Conservation (phyloP, 1,140 invertebrate species). For the Bombyx mandarina region DNA sequence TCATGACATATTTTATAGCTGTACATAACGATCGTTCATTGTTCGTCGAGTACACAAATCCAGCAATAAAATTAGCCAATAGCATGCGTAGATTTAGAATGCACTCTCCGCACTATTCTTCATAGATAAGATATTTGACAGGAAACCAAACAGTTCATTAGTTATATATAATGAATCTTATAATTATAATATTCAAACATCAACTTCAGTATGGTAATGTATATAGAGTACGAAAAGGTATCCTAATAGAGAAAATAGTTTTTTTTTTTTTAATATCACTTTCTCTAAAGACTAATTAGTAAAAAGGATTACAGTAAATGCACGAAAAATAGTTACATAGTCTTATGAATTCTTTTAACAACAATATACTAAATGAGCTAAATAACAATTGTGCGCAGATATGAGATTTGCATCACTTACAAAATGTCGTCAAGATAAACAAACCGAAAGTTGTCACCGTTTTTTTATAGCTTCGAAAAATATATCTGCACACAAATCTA, state of each 20-base stretch:
- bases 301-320: slow-evolving; percentile 69
- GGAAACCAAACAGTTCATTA: slow-evolving; percentile 11
- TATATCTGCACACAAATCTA: slow-evolving; percentile 36
- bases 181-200: slow-evolving; percentile 41
- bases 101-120: not conserved
- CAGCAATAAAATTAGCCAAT: not conserved
- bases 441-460: too few relatives aligned
- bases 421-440: too few relatives aligned
- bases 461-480: too few relatives aligned
- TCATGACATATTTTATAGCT: slow-evolving; percentile 48
- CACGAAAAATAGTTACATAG: slow-evolving; percentile 67
- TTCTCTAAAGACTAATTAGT: slow-evolving; percentile 56
- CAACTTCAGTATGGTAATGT: slow-evolving; percentile 51
- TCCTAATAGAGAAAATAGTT: slow-evolving; percentile 53
- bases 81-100: not conserved
- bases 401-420: slow-evolving; percentile 2
- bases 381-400: slow-evolving; percentile 40
- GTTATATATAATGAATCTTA: slow-evolving; percentile 21
- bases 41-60: slow-evolving; percentile 11
- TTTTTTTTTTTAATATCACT: slow-evolving; percentile 52
- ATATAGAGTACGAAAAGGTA: slow-evolving; percentile 45
- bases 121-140: not conserved
- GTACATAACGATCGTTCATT: slow-evolving; percentile 8
- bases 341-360: slow-evolving; percentile 50
- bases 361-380: slow-evolving; percentile 46